Percentiles rank a stretch among this genome's conserved stretches.
phyloP scores from a whole-genome alignment of 2,888 invertebrate genomes.

The Polydrusus tereticollis region DNA sequence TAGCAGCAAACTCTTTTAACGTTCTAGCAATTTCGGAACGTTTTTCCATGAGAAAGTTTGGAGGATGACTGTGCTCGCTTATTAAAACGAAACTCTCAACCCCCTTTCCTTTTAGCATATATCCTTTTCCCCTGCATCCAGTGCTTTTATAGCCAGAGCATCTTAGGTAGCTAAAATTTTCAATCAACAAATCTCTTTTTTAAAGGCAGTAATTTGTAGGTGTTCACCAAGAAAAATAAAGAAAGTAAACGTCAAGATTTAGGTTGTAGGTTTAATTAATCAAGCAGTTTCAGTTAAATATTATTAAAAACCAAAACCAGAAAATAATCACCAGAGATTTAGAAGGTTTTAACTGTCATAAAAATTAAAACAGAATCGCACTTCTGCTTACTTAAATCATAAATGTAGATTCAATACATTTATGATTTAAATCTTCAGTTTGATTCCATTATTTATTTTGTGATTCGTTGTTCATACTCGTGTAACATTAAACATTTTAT shows the following conservation, averaged over 20 bases:
- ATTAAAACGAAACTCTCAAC: slow-evolving; percentile 53
- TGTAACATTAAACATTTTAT: too few species aligned
- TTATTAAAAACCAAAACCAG: too few species aligned
- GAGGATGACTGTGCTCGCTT: slow-evolving; percentile 57
- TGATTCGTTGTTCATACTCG: too few species aligned
- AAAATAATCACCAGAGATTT: too few species aligned
- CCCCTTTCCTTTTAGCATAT: slow-evolving; percentile 52
- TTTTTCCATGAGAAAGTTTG: slow-evolving; percentile 53
- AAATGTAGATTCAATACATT: too few species aligned
- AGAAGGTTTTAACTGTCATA: too few species aligned
- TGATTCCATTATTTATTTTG: too few species aligned
- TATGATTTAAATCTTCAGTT: too few species aligned
- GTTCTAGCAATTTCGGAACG: slow-evolving; percentile 53
- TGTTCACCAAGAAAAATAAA: neutral
- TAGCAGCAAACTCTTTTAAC: slow-evolving; percentile 52
- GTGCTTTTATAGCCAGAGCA: slow-evolving; percentile 51
- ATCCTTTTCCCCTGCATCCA: slow-evolving; percentile 57
- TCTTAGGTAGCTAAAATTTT: slow-evolving; percentile 32
- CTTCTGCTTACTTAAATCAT: too few species aligned
- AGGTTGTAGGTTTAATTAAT: too few species aligned
- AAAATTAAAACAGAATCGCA: too few species aligned
- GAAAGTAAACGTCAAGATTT: neutral
- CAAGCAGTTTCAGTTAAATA: too few species aligned
- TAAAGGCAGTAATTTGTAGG: neutral
- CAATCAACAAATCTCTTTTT: neutral